phyloP scores from a whole-genome alignment of 2,888 invertebrate species.

The Xestobium rufovillosum region DNA sequence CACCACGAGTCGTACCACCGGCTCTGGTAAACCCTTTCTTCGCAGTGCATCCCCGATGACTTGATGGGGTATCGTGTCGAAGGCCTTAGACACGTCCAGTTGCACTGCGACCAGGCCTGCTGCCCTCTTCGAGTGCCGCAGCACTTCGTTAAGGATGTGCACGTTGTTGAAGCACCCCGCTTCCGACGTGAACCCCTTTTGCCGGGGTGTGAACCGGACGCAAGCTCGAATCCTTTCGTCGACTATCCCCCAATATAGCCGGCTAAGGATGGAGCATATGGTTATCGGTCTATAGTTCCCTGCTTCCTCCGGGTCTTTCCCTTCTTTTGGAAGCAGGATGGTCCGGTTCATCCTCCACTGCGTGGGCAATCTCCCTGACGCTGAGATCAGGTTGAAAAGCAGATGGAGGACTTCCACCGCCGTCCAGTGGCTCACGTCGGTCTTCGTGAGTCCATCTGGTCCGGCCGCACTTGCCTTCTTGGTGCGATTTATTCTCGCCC shows the following conservation, averaged over 20 bases:
- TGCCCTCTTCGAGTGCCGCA: slow-evolving; percentile 24
- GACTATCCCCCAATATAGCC: slow-evolving; percentile 28
- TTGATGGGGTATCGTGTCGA: too few relatives aligned
- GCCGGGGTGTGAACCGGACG: slow-evolving; percentile 15
- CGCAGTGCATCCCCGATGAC: too few relatives aligned
- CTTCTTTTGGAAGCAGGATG: slow-evolving; percentile 31
- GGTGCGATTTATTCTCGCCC: too few relatives aligned
- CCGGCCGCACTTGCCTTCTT: slow-evolving; percentile 25
- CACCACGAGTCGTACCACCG: too few relatives aligned
- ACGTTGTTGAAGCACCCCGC: too few relatives aligned
- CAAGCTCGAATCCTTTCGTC: slow-evolving; percentile 25
- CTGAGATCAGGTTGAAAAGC: slow-evolving; percentile 21
- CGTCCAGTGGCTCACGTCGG: slow-evolving; percentile 15
- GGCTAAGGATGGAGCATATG: slow-evolving; percentile 29
- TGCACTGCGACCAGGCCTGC: slow-evolving; percentile 35
- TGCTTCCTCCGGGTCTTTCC: slow-evolving; percentile 25
- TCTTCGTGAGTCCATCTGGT: slow-evolving; percentile 22
- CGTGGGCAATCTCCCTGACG: slow-evolving; percentile 22
- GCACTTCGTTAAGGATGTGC: too few relatives aligned
- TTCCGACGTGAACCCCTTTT: slow-evolving; percentile 28
- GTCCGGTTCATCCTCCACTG: slow-evolving; percentile 33
- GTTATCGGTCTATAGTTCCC: slow-evolving; percentile 34
- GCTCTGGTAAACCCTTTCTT: too few relatives aligned
- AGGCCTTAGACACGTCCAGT: too few relatives aligned
- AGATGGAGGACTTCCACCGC: slow-evolving; percentile 17